Evolutionary conservation across 2,113 vertebrate genomes (phyloP), one percentile per base, ranked within the genome.

Genomic region (Paradisaea rubra): DNA sequence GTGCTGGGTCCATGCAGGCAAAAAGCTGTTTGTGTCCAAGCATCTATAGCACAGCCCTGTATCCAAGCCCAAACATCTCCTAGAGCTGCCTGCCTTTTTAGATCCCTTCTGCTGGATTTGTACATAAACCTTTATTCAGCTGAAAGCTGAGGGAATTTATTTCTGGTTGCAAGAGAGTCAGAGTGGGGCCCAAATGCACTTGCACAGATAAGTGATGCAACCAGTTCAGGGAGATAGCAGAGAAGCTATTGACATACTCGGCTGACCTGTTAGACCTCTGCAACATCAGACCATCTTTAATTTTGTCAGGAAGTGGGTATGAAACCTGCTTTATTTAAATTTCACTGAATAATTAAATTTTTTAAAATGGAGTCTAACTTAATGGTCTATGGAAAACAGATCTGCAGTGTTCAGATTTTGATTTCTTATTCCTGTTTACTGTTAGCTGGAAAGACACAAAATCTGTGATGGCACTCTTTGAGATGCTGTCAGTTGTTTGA

Each of bases 1-100:
- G 2, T 1, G 4, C 33, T 42, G 21, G 5, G 2, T 31, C 17
- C 5, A 7, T 0, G 0, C 28, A 61, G 63, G 21, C n/a, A 69
- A 50, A 74, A 47, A 52, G 16, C 30, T 65, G 18, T 44, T 61
- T 0, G 1, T 73, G 54, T 35, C 23, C 18, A 37, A 70, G 20
- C 21, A 69, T 35, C 57, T 50, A 5, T 8, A 81, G 15, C 42
- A 53, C 10, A 77, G 15, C 28, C 31, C 69, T 49, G 8, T 37
- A 47, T 15, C 45, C 66, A 35, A 13, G 18, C 23, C 25, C 57
- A 81, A 44, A 45, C 1, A 15, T 2, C 23, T 76, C 13, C 7
- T 25, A 30, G 39, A 73, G 6, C 20, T 64, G 19, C 31, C 17
- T 85, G 22, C 3, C 10, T 79, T 89, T 85, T 77, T 41, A 86